A percentile compares a stretch with the other conserved stretches of the same genome.
Conservation (phyloP, 2,797 vertebrate species). For the Vipera latastei region DNA sequence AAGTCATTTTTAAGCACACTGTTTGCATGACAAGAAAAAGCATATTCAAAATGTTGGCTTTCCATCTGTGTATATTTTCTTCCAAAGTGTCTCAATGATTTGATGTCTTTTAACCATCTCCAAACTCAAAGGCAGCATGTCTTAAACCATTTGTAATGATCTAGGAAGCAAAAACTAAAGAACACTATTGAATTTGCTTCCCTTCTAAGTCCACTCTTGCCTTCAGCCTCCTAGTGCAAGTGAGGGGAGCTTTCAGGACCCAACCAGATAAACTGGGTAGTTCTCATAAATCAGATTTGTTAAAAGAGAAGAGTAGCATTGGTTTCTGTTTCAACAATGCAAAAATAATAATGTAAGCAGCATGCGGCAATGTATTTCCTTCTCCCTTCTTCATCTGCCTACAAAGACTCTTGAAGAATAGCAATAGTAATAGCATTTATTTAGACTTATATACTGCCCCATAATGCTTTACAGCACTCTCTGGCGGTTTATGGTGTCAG, state of each 20-base stretch:
- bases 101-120: not conserved
- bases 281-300: not conserved
- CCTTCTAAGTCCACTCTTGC: not conserved
- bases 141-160: not conserved
- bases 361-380: not conserved
- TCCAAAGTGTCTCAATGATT: not conserved
- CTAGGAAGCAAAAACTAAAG: not conserved
- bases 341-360: not conserved
- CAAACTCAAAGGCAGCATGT: not conserved
- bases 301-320: not conserved
- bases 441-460: too few relatives aligned
- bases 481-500: too few relatives aligned
- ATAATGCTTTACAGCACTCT: too few relatives aligned
- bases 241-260: not conserved
- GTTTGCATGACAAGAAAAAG: not conserved
- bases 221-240: not conserved
- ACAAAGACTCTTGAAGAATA: not conserved
- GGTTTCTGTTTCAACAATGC: not conserved
- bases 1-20: not conserved
- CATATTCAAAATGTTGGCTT: not conserved
- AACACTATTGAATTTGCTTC: not conserved
- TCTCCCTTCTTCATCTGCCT: not conserved
- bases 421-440: too few relatives aligned
- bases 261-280: not conserved
- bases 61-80: not conserved